Evolutionary conservation across 2,888 invertebrate genomes (phyloP).

Genomic region (Nomada flava): DNA sequence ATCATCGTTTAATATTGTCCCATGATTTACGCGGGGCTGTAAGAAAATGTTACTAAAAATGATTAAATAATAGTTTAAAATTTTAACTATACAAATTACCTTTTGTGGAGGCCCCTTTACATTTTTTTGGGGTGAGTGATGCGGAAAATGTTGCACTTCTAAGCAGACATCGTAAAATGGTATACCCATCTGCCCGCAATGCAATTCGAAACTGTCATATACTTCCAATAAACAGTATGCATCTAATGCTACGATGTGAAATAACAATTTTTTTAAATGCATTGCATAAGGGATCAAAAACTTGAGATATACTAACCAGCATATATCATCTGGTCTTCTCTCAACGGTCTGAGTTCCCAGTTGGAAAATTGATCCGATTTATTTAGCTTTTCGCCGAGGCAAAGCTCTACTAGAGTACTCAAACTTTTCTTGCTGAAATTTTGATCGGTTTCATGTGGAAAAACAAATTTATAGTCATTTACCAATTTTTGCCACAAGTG

Average conservation of each 20-base stretch:
- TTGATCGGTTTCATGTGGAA: conserved; percentile 86
- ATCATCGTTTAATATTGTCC: not conserved
- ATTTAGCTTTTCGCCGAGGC: conserved; percentile 91
- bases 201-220: conserved; percentile 87
- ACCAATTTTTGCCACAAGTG: conserved; percentile 87
- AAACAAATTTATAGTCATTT: conserved; percentile 85
- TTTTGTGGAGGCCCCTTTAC: conserved; percentile 78
- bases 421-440: conserved; percentile 88
- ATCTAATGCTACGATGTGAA: conserved; percentile 88
- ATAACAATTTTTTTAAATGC: conserved; percentile 26
- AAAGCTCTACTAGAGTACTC: conserved; percentile 90
- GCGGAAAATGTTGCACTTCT: conserved; percentile 82
- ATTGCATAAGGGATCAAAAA: not conserved
- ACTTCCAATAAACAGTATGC: conserved; percentile 94
- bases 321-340: conserved; percentile 91
- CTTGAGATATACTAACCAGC: conserved; percentile 85
- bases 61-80: not conserved
- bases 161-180: conserved; percentile 88
- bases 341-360: conserved; percentile 94
- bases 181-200: conserved; percentile 85
- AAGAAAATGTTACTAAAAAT: conserved; percentile 8
- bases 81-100: conserved; percentile 37
- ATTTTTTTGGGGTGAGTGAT: conserved; percentile 85
- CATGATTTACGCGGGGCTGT: not conserved
- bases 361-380: conserved; percentile 97